Evolutionary conservation across 2,113 vertebrate species (phyloP).

Genomic region (Bungarus multicinctus): DNA sequence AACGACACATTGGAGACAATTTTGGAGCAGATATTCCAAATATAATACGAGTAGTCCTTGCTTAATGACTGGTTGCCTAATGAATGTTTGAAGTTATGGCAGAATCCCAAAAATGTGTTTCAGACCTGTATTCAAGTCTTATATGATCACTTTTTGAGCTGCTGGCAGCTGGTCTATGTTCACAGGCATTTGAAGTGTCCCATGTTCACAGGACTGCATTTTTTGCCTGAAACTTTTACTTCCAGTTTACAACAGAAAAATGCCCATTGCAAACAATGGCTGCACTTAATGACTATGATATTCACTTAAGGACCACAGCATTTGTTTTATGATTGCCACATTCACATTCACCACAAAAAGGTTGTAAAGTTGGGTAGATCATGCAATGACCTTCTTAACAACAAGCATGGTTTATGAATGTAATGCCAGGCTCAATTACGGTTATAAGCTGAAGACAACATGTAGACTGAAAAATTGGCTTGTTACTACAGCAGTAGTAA

Average conservation of each 20-base stretch:
- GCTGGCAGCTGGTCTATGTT: not conserved
- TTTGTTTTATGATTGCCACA: not conserved
- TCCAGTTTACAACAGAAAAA: not conserved
- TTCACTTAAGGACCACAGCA: not conserved
- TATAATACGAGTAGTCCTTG: not conserved
- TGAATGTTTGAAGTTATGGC: not conserved
- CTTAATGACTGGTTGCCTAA: not conserved
- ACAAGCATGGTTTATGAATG: not conserved
- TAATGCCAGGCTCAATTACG: not conserved
- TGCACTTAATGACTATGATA: not conserved
- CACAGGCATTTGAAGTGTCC: not conserved
- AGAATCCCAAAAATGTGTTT: not conserved
- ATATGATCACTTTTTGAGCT: no score
- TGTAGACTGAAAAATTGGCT: not conserved
- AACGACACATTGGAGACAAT: fast-evolving
- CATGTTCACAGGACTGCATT: not conserved
- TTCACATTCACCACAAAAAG: not conserved
- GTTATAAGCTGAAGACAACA: not conserved
- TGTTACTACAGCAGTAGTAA: not conserved
- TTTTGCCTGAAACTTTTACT: not conserved
- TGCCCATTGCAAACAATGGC: not conserved
- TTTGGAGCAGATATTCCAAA: not conserved
- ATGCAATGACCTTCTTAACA: not conserved
- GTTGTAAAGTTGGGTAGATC: not conserved
- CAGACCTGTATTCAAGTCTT: not conserved